Percentiles rank a stretch among this genome's conserved stretches.
phyloP scores from a whole-genome alignment of 2,113 vertebrate species.

The Corydoras sp. region DNA sequence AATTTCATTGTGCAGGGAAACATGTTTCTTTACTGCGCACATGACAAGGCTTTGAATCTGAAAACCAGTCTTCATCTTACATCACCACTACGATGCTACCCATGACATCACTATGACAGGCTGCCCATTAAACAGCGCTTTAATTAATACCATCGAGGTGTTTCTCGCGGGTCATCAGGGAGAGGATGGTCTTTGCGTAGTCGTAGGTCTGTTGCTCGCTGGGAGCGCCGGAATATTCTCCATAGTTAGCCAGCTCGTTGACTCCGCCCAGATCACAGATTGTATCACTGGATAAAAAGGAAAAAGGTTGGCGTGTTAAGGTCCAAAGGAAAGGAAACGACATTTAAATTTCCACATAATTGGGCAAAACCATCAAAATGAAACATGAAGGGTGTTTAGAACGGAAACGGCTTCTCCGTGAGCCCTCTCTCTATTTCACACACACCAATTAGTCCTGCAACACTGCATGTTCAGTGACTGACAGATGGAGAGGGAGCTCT shows the following conservation, averaged over 20 bases:
- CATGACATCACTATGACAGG: too few species aligned
- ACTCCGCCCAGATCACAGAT: conserved; percentile 97
- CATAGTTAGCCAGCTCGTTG: conserved; percentile 91
- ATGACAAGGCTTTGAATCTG: too few species aligned
- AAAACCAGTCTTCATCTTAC: too few species aligned
- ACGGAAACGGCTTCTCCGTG: neutral
- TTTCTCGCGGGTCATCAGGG: conserved; percentile 94
- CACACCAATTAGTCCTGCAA: conserved; percentile 16
- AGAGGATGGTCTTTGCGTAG: conserved; percentile 97
- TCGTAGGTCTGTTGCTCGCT: conserved; percentile 98
- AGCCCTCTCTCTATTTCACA: neutral
- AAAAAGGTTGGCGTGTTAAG: neutral
- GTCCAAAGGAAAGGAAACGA: neutral
- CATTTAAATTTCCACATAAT: conserved; percentile 1
- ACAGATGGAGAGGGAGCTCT: conserved; percentile 11
- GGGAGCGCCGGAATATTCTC: conserved; percentile 94
- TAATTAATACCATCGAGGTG: conserved; percentile 76
- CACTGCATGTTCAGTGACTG: neutral
- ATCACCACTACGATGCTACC: neutral
- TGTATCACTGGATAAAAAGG: conserved; percentile 74
- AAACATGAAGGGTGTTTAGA: neutral
- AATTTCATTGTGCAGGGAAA: too few species aligned
- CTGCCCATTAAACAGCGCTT: too few species aligned
- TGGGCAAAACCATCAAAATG: neutral
- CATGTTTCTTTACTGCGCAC: too few species aligned